Evolutionary conservation across 2,888 invertebrate genomes (phyloP).

Genomic region (Parelbella ahira): DNA sequence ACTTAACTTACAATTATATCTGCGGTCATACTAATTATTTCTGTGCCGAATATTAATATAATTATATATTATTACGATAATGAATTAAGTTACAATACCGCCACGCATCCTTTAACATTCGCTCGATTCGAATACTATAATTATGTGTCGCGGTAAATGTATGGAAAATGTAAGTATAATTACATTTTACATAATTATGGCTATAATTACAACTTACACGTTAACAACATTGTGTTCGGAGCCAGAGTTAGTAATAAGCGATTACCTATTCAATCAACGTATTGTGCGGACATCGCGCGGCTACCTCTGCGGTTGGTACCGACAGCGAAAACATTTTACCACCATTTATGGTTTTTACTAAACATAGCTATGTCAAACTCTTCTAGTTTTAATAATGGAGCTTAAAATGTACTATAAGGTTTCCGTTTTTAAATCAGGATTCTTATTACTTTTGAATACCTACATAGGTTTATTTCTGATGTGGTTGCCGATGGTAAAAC

Average conservation of each 20-base stretch:
- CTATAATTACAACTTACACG: slow-evolving; percentile 19
- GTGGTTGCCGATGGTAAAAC: too few relatives aligned
- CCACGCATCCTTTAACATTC: slow-evolving; percentile 8
- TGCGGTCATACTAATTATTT: too few relatives aligned
- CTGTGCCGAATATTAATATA: too few relatives aligned
- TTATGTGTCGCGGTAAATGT: not conserved
- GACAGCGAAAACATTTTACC: slow-evolving; percentile 37
- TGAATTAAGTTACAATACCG: not conserved
- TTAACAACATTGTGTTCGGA: slow-evolving; percentile 15
- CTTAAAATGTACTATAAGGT: too few relatives aligned
- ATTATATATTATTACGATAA: slow-evolving; percentile 6
- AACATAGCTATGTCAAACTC: too few relatives aligned
- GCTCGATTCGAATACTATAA: slow-evolving; percentile 2
- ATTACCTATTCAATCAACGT: slow-evolving; percentile 15
- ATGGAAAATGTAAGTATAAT: slow-evolving; percentile 13
- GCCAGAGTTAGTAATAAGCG: slow-evolving; percentile 9
- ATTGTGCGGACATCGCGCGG: slow-evolving; percentile 5
- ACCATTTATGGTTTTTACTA: too few relatives aligned
- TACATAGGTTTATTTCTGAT: too few relatives aligned
- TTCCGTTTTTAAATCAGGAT: too few relatives aligned
- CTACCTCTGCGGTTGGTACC: slow-evolving; percentile 1
- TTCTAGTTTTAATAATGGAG: too few relatives aligned
- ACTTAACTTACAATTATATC: too few relatives aligned
- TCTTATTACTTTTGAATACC: too few relatives aligned
- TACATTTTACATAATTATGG: slow-evolving; percentile 18